Conservation (phyloP, 1,140 invertebrate genomes). For the Drosophila auraria region DNA sequence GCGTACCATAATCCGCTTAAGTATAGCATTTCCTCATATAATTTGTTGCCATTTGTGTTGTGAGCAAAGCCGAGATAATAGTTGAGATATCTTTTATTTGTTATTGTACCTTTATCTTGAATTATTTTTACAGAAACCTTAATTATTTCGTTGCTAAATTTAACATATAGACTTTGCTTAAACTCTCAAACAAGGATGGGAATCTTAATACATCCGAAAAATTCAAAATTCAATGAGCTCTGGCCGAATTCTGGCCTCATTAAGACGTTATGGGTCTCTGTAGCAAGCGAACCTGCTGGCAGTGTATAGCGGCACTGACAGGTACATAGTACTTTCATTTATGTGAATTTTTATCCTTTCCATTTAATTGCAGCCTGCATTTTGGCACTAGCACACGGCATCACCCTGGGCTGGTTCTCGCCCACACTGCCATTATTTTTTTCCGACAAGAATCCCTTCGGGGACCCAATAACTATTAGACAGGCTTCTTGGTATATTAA, state of each 20-base stretch:
- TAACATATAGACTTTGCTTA: not conserved
- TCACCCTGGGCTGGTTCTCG: conserved; percentile 32
- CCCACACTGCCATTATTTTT: not conserved
- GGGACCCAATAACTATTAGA: not conserved
- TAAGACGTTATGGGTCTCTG: not conserved
- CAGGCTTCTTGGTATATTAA: conserved; percentile 5
- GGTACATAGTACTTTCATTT: not conserved
- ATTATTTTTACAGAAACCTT: not conserved
- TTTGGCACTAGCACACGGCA: conserved; percentile 12
- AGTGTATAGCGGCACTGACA: conserved; percentile 3
- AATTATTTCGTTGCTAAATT: not conserved
- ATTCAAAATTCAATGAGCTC: too few species aligned
- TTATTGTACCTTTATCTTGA: not conserved
- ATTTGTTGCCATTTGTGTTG: conserved; percentile 14
- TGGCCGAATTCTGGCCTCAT: not conserved
- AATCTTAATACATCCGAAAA: not conserved
- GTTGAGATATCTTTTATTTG: not conserved
- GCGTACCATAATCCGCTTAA: conserved; percentile 9
- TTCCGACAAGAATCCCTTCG: conserved; percentile 10
- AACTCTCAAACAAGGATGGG: not conserved
- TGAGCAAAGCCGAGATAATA: conserved; percentile 10
- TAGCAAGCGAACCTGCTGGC: conserved; percentile 5
- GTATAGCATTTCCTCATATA: conserved; percentile 25
- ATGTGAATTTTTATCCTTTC: not conserved
- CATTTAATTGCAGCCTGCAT: not conserved